Evolutionary conservation across 2,888 invertebrate genomes (phyloP).

Genomic region (Rhogogaster chlorosoma): DNA sequence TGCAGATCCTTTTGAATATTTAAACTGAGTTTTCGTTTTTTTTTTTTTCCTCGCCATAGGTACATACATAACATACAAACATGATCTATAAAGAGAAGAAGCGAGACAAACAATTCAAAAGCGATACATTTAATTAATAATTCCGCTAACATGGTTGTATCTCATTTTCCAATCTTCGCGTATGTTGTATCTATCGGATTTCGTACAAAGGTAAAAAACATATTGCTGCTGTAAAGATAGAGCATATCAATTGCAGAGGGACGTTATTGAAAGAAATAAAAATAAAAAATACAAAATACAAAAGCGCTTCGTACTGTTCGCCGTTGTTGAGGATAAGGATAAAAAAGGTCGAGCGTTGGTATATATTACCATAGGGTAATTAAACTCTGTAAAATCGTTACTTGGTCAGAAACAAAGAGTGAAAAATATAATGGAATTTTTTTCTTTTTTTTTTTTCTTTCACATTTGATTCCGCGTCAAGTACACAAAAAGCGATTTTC

Average conservation of each 20-base stretch:
- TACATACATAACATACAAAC: too few relatives aligned
- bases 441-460: not conserved
- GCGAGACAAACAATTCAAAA: too few relatives aligned
- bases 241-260: not conserved
- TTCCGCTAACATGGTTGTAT: too few relatives aligned
- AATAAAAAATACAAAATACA: not conserved
- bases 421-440: not conserved
- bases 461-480: not conserved
- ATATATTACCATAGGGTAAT: slow-evolving; percentile 27
- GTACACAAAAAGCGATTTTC: not conserved
- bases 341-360: not conserved
- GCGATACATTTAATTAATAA: too few relatives aligned
- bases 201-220: not conserved
- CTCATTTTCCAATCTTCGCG: too few relatives aligned
- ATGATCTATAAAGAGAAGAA: too few relatives aligned
- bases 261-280: not conserved
- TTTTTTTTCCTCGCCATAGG: too few relatives aligned
- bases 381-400: slow-evolving; percentile 42
- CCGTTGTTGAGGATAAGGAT: not conserved
- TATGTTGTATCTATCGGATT: too few relatives aligned
- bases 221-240: not conserved
- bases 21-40: not conserved
- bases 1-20: not conserved
- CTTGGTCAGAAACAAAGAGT: not conserved
- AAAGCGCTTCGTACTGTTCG: not conserved